These are phyloP conservation scores for Radopholus similis DNA, from an alignment of 1,140 invertebrate genomes.

Conservation along the genomic window DNA sequence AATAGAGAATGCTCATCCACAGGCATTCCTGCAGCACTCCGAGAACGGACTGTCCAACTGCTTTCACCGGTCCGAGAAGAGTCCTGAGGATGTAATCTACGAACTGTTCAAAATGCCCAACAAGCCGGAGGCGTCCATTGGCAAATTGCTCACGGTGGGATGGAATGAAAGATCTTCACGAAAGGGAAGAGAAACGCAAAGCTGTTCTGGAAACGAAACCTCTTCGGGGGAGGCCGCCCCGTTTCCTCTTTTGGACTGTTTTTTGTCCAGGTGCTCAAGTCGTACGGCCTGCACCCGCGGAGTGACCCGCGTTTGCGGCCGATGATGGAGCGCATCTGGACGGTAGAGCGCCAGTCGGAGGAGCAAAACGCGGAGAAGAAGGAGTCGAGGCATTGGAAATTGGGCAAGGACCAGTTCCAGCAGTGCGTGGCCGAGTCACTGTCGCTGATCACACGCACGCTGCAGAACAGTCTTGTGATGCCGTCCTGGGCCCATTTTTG, in stretches of 20 bases:
- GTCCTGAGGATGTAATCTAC: conserved; percentile 53
- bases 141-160: conserved; percentile 43
- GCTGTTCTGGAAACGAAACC: too few species aligned
- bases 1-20: too few species aligned
- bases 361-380: conserved; percentile 35
- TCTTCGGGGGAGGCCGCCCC: too few species aligned
- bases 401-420: conserved; percentile 16
- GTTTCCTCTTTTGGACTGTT: conserved; percentile 4
- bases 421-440: conserved; percentile 48
- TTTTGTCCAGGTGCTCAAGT: too few species aligned
- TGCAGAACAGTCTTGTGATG: conserved; percentile 86
- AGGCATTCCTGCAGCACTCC: too few species aligned
- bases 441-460: conserved; percentile 77
- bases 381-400: not conserved
- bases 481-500: conserved; percentile 87
- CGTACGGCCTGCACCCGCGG: conserved; percentile 33
- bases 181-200: too few species aligned
- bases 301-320: conserved; percentile 46
- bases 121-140: conserved; percentile 55
- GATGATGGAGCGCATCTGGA: conserved; percentile 53
- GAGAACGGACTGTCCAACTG: too few species aligned
- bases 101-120: conserved; percentile 56
- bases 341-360: conserved; percentile 34
- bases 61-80: too few species aligned
- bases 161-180: too few species aligned